Conservation (phyloP, 35 echinoderm and acorn worm species). For the Ophiothrix spiculata region DNA sequence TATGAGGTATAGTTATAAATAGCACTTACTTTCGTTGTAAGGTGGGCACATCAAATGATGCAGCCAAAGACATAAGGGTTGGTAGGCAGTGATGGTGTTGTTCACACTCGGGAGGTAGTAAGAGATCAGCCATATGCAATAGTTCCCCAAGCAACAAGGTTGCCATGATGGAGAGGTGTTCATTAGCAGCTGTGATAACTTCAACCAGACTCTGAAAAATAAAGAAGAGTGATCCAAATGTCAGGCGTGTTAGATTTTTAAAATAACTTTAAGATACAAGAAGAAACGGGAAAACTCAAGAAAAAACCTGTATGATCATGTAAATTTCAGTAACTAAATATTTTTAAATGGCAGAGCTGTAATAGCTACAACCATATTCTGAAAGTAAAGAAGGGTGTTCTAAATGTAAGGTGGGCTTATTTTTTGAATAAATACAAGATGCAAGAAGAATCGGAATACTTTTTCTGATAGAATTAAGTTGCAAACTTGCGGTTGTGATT, state of each 20-base stretch:
- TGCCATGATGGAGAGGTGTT: slow-evolving; percentile 79
- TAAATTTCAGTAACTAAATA: too few relatives aligned
- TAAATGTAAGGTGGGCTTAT: too few relatives aligned
- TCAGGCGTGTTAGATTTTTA: too few relatives aligned
- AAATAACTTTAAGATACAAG: background rate
- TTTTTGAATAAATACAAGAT: too few relatives aligned
- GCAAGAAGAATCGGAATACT: too few relatives aligned
- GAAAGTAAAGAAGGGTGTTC: background rate
- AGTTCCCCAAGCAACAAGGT: slow-evolving; percentile 86
- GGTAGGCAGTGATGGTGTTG: slow-evolving; percentile 85
- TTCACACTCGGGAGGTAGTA: slow-evolving; percentile 83
- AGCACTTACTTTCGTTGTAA: slow-evolving; percentile 85
- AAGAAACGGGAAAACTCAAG: too few relatives aligned
- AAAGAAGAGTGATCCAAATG: too few relatives aligned
- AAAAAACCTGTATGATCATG: too few relatives aligned
- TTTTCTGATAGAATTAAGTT: too few relatives aligned
- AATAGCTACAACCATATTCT: background rate
- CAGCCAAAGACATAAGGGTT: slow-evolving; percentile 84
- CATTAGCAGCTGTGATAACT: slow-evolving; percentile 77
- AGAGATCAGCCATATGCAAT: slow-evolving; percentile 75
- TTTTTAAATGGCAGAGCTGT: background rate
- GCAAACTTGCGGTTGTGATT: too few relatives aligned
- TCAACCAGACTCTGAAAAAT: slow-evolving; percentile 83
- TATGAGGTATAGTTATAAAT: background rate
- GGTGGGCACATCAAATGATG: slow-evolving; percentile 72